Evolutionary conservation across 2,888 invertebrate species (phyloP).

Genomic region (Conops quadrifasciatus): DNA sequence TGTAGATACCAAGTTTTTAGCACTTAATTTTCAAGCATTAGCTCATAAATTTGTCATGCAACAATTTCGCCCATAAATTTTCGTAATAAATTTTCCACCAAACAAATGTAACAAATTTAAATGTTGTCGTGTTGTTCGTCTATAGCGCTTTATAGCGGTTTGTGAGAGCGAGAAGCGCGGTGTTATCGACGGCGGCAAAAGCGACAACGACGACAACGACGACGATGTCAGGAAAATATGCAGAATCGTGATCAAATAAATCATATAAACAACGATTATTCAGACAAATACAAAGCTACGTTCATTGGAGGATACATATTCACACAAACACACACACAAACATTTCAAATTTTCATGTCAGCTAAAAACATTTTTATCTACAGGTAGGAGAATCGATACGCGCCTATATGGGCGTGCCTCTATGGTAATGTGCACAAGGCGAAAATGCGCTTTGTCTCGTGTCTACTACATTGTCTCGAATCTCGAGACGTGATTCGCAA

Average conservation of each 20-base stretch:
- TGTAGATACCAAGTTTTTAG: not conserved
- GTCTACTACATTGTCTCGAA: not conserved
- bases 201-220: no score
- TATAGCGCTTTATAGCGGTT: not conserved
- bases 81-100: slow-evolving; percentile 25
- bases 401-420: no score
- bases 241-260: slow-evolving; percentile 30
- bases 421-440: no score
- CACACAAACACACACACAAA: not conserved
- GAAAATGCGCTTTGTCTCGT: no score
- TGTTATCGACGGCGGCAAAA: not conserved
- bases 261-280: slow-evolving; percentile 30
- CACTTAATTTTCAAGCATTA: slow-evolving; percentile 12
- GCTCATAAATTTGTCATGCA: slow-evolving; percentile 22
- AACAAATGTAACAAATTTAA: slow-evolving; percentile 30
- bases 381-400: no score
- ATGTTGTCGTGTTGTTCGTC: slow-evolving; percentile 11
- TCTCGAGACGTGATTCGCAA: no score
- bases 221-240: slow-evolving; percentile 2
- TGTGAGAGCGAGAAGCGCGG: not conserved
- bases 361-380: not conserved
- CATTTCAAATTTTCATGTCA: not conserved
- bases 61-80: slow-evolving; percentile 16
- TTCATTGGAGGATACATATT: not conserved
- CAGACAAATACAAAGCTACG: not conserved